Evolutionary conservation across 2,797 vertebrate genomes (phyloP).

Genomic region (Orientallactaga sibirica): DNA sequence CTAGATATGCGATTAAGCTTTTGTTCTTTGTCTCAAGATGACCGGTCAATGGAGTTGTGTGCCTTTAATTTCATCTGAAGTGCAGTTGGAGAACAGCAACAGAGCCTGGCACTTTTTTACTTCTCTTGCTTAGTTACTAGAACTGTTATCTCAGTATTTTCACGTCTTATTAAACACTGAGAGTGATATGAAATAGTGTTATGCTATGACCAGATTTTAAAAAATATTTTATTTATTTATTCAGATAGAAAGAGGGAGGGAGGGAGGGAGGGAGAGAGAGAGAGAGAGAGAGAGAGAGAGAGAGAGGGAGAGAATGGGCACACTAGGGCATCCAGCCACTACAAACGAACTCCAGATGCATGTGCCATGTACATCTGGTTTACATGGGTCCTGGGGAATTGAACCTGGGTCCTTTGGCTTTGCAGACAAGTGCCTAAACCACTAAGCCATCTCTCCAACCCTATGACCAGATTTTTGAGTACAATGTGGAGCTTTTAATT

Average conservation of each 20-base stretch:
- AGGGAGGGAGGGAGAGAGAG: no score
- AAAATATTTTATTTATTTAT: no score
- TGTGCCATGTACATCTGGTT: no score
- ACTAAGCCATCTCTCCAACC: no score
- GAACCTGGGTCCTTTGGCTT: no score
- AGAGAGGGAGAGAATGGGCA: no score
- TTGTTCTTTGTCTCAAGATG: constrained; percentile 83
- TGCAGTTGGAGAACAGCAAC: constrained; percentile 56
- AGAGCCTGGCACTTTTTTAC: background rate
- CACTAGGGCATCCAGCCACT: no score
- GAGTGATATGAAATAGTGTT: constrained; percentile 11
- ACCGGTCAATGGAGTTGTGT: constrained; percentile 71
- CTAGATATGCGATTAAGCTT: constrained; percentile 83
- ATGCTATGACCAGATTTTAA: background rate
- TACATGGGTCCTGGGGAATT: no score
- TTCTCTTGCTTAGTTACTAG: constrained; percentile 18
- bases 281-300: no score
- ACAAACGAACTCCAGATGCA: no score
- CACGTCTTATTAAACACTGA: constrained; percentile 40
- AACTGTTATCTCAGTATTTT: constrained; percentile 52
- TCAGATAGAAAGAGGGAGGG: no score
- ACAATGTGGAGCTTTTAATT: background rate
- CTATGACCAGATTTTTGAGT: background rate
- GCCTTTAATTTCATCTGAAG: constrained; percentile 80
- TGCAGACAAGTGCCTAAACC: no score